Conservation (phyloP, 2,113 vertebrate species). For the Plestiodon gilberti region DNA sequence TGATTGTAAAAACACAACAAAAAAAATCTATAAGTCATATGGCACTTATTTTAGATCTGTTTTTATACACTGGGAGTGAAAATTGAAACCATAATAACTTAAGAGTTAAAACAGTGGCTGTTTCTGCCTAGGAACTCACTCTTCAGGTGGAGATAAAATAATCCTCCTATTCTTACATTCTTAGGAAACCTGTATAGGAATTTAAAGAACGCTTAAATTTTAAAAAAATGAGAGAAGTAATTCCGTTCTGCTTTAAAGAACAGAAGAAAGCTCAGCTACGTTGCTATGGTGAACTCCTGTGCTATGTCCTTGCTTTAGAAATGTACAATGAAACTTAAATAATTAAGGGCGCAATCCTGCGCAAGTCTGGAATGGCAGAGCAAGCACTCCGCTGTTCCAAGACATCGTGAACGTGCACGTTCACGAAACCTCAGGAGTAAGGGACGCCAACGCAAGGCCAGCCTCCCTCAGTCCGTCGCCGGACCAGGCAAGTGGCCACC, state of each 20-base stretch:
- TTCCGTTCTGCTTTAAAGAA: conserved; percentile 44
- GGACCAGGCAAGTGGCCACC: no score
- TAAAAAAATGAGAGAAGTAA: conserved; percentile 15
- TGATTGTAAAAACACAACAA: background rate
- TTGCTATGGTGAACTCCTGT: conserved; percentile 16
- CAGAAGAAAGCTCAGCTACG: conserved; percentile 8
- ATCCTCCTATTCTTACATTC: background rate
- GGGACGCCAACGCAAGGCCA: no score
- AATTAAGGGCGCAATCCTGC: no score
- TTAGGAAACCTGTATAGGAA: background rate
- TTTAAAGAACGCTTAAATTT: background rate
- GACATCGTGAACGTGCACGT: no score
- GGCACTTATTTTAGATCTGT: background rate
- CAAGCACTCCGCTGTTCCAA: no score
- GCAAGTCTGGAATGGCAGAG: no score
- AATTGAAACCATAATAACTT: conserved; percentile 53
- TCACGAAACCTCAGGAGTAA: no score
- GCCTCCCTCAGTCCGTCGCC: no score
- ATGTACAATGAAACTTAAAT: background rate
- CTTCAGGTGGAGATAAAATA: conserved; percentile 13
- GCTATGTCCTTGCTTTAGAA: background rate
- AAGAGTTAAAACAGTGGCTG: conserved; percentile 27
- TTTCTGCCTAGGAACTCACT: conserved; percentile 38
- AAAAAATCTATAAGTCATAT: background rate
- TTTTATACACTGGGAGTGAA: conserved; percentile 10